These are phyloP conservation scores for Hyles lineata DNA, from an alignment of 2,888 invertebrate species.

Conservation along the genomic window DNA sequence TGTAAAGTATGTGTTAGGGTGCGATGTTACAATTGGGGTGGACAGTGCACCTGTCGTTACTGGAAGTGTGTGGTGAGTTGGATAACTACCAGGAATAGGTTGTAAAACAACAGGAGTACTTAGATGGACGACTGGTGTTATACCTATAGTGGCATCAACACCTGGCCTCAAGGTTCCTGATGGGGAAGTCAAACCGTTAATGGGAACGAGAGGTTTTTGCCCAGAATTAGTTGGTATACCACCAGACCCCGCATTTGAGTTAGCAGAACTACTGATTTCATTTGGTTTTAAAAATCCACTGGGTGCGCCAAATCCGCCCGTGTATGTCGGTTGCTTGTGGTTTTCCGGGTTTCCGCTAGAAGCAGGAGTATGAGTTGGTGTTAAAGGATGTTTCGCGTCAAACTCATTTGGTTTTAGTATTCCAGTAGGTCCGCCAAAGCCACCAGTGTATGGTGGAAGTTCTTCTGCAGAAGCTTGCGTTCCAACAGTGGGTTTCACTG, in stretches of 20 bases:
- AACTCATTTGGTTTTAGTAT: constrained; percentile 40
- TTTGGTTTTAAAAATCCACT: constrained; percentile 36
- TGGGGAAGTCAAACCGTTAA: neutral
- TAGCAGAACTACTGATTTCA: constrained; percentile 38
- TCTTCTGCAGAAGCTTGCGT: constrained; percentile 21
- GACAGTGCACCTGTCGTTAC: neutral
- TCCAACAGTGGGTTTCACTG: constrained; percentile 15
- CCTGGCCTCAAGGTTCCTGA: neutral
- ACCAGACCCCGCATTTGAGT: constrained; percentile 30
- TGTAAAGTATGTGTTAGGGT: constrained; percentile 4
- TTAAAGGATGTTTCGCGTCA: constrained; percentile 19
- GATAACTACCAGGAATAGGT: neutral
- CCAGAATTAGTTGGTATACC: neutral
- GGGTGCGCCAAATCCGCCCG: constrained; percentile 60
- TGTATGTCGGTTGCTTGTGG: constrained; percentile 42
- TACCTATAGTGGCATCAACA: neutral
- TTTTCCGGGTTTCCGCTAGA: constrained; percentile 35
- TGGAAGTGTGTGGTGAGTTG: neutral
- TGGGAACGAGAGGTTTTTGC: neutral
- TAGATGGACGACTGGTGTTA: neutral
- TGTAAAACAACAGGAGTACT: constrained; percentile 5
- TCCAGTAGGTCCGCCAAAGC: constrained; percentile 45
- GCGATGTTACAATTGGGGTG: neutral
- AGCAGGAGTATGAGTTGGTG: neutral
- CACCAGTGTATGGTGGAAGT: constrained; percentile 32